These are phyloP conservation scores for Nanger granti DNA, from an alignment of 2,113 vertebrate genomes.

Conservation along the genomic window DNA sequence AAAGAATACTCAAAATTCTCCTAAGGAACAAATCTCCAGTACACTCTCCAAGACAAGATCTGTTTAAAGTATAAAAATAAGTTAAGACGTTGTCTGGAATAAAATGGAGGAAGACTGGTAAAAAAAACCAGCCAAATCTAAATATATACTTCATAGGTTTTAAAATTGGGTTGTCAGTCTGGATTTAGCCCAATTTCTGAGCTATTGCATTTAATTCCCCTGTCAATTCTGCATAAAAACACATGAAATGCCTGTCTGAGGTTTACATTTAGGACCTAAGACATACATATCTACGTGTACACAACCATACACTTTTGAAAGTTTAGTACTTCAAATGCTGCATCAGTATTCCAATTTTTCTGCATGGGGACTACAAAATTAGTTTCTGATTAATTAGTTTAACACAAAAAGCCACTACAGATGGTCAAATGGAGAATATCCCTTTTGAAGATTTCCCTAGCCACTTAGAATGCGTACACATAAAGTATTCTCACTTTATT, in stretches of 20 bases:
- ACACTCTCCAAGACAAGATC: constrained; percentile 13
- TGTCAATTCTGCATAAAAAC: constrained; percentile 32
- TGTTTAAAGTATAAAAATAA: constrained; percentile 59
- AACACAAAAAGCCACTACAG: constrained; percentile 7
- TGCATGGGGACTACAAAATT: background rate
- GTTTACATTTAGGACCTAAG: background rate
- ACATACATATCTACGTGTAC: accelerated
- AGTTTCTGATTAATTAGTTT: constrained; percentile 18
- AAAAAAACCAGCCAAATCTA: constrained; percentile 39
- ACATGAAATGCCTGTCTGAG: constrained; percentile 2
- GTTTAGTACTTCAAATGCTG: background rate
- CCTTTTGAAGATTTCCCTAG: background rate
- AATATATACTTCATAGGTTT: constrained; percentile 58
- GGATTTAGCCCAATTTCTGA: constrained; percentile 53
- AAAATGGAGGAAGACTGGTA: constrained; percentile 47
- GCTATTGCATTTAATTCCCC: constrained; percentile 35
- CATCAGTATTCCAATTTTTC: background rate
- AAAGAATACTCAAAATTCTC: background rate
- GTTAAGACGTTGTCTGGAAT: constrained; percentile 33
- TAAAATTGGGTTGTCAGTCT: constrained; percentile 49
- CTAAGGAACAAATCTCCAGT: constrained; percentile 22
- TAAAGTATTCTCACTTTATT: background rate
- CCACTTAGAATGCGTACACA: background rate
- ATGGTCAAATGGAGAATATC: background rate
- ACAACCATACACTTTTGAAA: background rate